Conservation (phyloP, 2,113 vertebrate genomes). For the Sitta europaea region DNA sequence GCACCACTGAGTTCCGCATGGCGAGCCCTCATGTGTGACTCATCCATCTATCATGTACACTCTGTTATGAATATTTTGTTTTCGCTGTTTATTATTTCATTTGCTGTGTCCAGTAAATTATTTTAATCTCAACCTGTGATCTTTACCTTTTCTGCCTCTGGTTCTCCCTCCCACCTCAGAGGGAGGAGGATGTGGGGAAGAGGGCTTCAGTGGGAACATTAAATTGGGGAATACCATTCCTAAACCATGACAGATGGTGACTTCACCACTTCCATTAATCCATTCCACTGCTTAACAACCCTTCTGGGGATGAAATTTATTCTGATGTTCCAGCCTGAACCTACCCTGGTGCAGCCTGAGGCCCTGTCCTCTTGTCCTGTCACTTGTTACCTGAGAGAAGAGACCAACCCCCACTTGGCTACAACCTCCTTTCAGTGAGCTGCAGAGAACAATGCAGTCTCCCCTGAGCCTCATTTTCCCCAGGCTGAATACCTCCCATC, state of each 20-base stretch:
- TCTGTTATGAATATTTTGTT: neutral
- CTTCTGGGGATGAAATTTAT: neutral
- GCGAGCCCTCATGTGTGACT: too few relatives aligned
- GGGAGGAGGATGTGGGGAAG: neutral
- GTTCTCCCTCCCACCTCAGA: rapidly evolving
- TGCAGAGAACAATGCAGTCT: neutral
- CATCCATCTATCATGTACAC: neutral
- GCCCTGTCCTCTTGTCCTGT: neutral
- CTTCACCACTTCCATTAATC: neutral
- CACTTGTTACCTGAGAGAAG: neutral
- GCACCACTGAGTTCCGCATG: rapidly evolving
- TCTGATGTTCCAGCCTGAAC: neutral
- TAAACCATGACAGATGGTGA: neutral
- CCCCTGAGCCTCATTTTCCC: neutral
- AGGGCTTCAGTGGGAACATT: neutral
- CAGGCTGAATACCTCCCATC: neutral
- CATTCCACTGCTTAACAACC: neutral
- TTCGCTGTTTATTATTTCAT: neutral
- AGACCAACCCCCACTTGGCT: rapidly evolving
- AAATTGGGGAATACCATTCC: neutral
- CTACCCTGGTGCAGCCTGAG: neutral
- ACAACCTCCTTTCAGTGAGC: neutral
- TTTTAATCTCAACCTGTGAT: neutral
- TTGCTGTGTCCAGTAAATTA: neutral
- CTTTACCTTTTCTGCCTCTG: neutral